Evolutionary conservation across 2,888 invertebrate genomes (phyloP).

Genomic region (Bruchidius siliquastri): DNA sequence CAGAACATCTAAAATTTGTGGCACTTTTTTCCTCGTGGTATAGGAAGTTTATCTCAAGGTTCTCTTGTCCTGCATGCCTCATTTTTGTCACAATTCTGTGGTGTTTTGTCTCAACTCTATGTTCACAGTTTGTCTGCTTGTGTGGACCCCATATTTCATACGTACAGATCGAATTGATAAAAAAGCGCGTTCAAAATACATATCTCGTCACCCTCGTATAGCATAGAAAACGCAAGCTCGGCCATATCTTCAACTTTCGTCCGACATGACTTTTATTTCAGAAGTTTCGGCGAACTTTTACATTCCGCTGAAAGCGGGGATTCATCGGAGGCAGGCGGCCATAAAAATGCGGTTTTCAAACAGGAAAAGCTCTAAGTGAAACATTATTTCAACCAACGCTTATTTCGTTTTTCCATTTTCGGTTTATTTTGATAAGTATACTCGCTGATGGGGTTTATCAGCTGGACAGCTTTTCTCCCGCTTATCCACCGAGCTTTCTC

Average conservation of each 20-base stretch:
- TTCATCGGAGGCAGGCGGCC: slow-evolving; percentile 21
- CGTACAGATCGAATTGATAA: too few relatives aligned
- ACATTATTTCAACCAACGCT: slow-evolving; percentile 23
- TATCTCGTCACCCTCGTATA: background rate
- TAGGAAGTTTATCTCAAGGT: too few relatives aligned
- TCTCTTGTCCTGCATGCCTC: too few relatives aligned
- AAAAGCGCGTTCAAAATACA: too few relatives aligned
- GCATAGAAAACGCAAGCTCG: slow-evolving; percentile 29
- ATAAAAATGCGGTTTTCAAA: slow-evolving; percentile 26
- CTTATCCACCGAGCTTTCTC: too few relatives aligned
- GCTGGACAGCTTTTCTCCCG: background rate
- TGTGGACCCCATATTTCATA: too few relatives aligned
- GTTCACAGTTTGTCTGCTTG: too few relatives aligned
- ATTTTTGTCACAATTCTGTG: too few relatives aligned
- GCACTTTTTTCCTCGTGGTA: too few relatives aligned
- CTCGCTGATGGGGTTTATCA: background rate
- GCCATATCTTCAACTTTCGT: slow-evolving; percentile 36
- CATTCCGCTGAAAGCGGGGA: slow-evolving; percentile 30
- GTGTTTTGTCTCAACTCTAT: too few relatives aligned
- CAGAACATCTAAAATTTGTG: too few relatives aligned
- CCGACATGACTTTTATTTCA: slow-evolving; percentile 44
- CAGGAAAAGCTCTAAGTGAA: slow-evolving; percentile 24
- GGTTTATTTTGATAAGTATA: background rate
- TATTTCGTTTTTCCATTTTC: slow-evolving; percentile 7
- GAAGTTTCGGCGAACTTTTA: slow-evolving; percentile 36